Base-by-base conservation (phyloP, 2,113 vertebrate species). In the Emydocephalus ijimae region DNA sequence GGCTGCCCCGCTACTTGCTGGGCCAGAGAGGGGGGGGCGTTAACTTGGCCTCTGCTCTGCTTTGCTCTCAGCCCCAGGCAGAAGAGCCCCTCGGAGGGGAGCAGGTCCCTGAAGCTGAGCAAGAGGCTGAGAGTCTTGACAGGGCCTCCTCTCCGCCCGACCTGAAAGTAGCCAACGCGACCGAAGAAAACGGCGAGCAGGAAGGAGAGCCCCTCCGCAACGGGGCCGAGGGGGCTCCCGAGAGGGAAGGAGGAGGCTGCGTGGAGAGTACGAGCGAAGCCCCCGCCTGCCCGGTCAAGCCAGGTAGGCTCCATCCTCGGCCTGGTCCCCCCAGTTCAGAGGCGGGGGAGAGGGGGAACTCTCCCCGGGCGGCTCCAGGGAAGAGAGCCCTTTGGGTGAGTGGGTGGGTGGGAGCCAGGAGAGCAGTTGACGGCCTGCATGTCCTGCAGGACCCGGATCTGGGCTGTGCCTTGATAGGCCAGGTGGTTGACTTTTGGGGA, bases 121-220 rank as follows among this genome's bases (percentile, higher is more conserved):
- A 96, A 89, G 98, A 98, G 94, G 97, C 97, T 87, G 96, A 96
- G 96, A 98, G 96, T 94, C 97, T 95, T 18, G 96, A 97, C n/a
- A 97, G 97, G 89, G 97, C 98, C 0, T 69, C 98, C 0, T 69
- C 94, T 18, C 56, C 81, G 90, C 93, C 88, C 1, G 96, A 97
- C 91, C 93, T 97, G 11, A 95, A 96, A 91, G n/a, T 97, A 94
- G 86, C 54, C 7, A 94, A 96, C 90, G 21, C 94, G 88, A 93
- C 97, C 21, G 99, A 99, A 93, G 98, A 99, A 95, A 99, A 99
- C 0, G 99, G 98, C 0, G 98, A 99, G 94, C 94, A 96, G 4
- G 99, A 98, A 69, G 92, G 95, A 1, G 99, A 99, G 93, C 97
- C 97, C 0, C 94, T 99, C 69, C 98, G 98, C n/a, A 99, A 99